Percentiles rank a stretch among this genome's conserved stretches.
Evolutionary conservation across 2,888 invertebrate species (phyloP).

Genomic region (Netelia virgata): DNA sequence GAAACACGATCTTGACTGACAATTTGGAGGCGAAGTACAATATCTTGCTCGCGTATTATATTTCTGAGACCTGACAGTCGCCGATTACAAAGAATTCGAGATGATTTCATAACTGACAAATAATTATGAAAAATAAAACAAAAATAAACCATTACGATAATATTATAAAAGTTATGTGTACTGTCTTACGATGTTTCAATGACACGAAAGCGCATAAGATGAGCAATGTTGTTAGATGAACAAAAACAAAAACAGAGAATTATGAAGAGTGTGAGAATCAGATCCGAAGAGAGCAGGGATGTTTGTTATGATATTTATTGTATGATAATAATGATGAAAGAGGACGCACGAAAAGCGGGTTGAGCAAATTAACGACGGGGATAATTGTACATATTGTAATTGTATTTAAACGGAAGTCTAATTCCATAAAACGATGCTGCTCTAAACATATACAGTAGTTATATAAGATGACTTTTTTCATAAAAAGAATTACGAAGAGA

Average conservation of each 20-base stretch:
- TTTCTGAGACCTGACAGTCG: slow-evolving; percentile 62
- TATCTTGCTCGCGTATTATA: slow-evolving; percentile 59
- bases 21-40: slow-evolving; percentile 58
- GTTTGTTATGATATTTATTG: slow-evolving; percentile 63
- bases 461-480: slow-evolving; percentile 53
- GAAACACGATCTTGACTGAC: slow-evolving; percentile 63
- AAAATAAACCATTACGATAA: slow-evolving; percentile 33
- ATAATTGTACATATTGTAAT: slow-evolving; percentile 65
- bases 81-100: slow-evolving; percentile 56
- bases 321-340: slow-evolving; percentile 37
- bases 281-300: slow-evolving; percentile 20
- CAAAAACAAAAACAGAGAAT: slow-evolving; percentile 15
- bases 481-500: slow-evolving; percentile 25
- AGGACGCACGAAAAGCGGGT: slow-evolving; percentile 46
- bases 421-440: slow-evolving; percentile 47
- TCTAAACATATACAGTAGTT: slow-evolving; percentile 37
- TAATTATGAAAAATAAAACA: slow-evolving; percentile 5
- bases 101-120: slow-evolving; percentile 47
- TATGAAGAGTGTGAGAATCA: slow-evolving; percentile 2
- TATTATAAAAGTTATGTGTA: slow-evolving; percentile 48
- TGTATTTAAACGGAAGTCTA: slow-evolving; percentile 55
- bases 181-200: slow-evolving; percentile 33
- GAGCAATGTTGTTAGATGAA: slow-evolving; percentile 36
- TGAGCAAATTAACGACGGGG: slow-evolving; percentile 54
- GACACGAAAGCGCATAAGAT: slow-evolving; percentile 26